Evolutionary conservation across 1,140 invertebrate species (phyloP).

Genomic region (Galendromus occidentalis): DNA sequence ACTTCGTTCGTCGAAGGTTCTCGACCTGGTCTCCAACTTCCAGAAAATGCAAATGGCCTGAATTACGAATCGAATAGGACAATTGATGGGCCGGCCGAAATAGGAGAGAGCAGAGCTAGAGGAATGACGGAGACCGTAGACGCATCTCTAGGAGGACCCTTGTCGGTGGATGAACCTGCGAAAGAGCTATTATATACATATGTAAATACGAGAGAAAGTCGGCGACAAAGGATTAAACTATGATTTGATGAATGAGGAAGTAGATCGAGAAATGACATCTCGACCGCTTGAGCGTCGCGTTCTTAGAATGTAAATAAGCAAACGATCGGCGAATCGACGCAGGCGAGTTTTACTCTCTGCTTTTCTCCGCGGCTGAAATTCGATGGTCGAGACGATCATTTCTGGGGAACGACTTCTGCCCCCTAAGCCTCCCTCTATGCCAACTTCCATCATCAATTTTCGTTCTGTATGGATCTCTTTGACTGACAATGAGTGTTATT

Average conservation of each 20-base stretch:
- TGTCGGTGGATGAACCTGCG: too few species aligned
- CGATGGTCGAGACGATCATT: not conserved
- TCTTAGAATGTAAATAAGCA: not conserved
- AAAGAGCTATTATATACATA: not conserved
- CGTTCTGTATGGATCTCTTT: too few species aligned
- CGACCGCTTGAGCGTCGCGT: not conserved
- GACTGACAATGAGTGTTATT: too few species aligned
- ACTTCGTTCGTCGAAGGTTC: constrained; percentile 18
- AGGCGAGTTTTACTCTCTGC: not conserved
- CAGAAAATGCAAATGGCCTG: constrained; percentile 20
- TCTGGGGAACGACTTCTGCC: not conserved
- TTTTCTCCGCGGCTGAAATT: not conserved
- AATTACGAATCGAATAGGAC: not conserved
- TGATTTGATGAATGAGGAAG: not conserved
- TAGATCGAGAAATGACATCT: not conserved
- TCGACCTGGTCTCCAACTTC: constrained; percentile 19
- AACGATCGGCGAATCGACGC: not conserved
- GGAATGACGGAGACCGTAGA: not conserved
- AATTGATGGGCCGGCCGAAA: not conserved
- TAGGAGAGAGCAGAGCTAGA: not conserved
- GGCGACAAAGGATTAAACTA: not conserved
- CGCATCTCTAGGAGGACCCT: not conserved
- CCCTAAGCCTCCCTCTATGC: not conserved
- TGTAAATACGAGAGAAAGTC: not conserved
- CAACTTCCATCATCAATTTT: too few species aligned